Percentiles rank a stretch among this genome's conserved stretches.
Conservation (phyloP, 2,888 invertebrate species). For the Aspidiotus destructor region DNA sequence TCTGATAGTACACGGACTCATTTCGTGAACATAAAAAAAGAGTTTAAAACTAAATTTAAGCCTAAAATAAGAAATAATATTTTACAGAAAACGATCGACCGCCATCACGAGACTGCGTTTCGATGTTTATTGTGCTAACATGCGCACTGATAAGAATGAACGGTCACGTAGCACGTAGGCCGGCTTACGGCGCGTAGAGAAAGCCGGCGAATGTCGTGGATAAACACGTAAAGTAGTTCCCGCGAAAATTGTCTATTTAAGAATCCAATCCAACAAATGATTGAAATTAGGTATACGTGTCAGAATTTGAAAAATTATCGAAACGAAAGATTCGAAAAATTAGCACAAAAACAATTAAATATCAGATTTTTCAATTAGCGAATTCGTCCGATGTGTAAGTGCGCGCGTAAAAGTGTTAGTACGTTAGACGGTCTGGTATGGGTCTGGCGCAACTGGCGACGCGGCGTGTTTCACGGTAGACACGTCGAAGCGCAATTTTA, state of each 20-base stretch:
- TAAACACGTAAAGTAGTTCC: not conserved
- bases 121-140: slow-evolving; percentile 13
- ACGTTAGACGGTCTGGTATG: no score
- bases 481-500: no score
- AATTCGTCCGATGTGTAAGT: no score
- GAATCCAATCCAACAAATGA: not conserved
- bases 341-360: no score
- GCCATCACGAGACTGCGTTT: slow-evolving; percentile 13
- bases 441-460: no score
- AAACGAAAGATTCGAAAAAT: not conserved
- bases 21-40: not conserved
- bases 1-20: slow-evolving; percentile 20
- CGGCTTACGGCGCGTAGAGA: not conserved
- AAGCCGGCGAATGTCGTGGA: not conserved
- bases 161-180: not conserved
- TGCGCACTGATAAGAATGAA: slow-evolving; percentile 24
- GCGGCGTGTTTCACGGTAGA: no score
- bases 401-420: no score
- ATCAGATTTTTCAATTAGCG: no score
- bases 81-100: slow-evolving; percentile 9
- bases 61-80: slow-evolving; percentile 3
- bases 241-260: not conserved
- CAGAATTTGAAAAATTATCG: not conserved
- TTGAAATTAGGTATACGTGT: not conserved
- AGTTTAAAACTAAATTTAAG: slow-evolving; percentile 13